These are phyloP conservation scores for Strigamia crassipes DNA, from an alignment of 2,888 invertebrate genomes.

Conservation along the genomic window DNA sequence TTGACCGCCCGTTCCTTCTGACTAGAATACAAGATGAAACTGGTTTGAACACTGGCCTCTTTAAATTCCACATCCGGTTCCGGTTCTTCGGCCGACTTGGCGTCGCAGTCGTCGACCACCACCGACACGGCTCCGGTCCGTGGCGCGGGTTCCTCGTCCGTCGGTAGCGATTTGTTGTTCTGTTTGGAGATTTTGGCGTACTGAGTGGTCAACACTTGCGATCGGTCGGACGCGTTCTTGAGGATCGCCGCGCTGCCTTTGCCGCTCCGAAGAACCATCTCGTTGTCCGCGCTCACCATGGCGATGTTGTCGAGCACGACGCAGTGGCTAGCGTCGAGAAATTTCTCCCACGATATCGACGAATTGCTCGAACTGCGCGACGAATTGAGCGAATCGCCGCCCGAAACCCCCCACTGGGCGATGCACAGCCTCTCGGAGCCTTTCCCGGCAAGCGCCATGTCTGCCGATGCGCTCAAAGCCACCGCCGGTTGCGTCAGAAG, in stretches of 20 bases:
- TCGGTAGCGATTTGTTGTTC: not conserved
- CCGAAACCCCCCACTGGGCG: not conserved
- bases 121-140: not conserved
- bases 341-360: slow-evolving; percentile 50
- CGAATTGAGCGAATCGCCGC: slow-evolving; percentile 14
- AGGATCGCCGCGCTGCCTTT: slow-evolving; percentile 25
- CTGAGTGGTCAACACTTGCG: not conserved
- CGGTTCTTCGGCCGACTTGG: not conserved
- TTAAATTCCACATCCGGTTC: slow-evolving; percentile 32
- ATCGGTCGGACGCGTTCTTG: slow-evolving; percentile 41
- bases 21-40: slow-evolving; percentile 22
- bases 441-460: not conserved
- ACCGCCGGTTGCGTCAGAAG: not conserved
- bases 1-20: not conserved
- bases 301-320: slow-evolving; percentile 48
- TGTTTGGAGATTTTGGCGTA: not conserved
- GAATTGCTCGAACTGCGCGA: slow-evolving; percentile 44
- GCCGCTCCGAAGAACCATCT: not conserved
- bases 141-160: not conserved
- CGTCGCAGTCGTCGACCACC: not conserved
- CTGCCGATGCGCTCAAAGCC: slow-evolving; percentile 17
- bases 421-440: not conserved
- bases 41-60: slow-evolving; percentile 43
- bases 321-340: slow-evolving; percentile 49
- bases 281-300: slow-evolving; percentile 43